A percentile compares a stretch with the other conserved stretches of the same genome.
Conservation (phyloP, 2,113 vertebrate species). For the Herpailurus yagouaroundi region DNA sequence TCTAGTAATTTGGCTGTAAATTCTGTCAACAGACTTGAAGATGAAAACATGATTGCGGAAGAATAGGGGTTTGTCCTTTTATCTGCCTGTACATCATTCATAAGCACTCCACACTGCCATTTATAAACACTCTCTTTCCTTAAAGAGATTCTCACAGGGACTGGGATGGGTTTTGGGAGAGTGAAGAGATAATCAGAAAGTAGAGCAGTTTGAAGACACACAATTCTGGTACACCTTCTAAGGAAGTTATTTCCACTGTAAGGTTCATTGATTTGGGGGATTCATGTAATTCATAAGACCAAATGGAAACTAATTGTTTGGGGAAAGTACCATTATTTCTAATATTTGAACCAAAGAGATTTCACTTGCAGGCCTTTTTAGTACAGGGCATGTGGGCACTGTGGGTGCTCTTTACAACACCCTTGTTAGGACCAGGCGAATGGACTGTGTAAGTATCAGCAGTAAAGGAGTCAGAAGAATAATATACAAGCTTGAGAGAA, state of each 20-base stretch:
- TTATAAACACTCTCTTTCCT: not conserved
- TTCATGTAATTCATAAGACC: not conserved
- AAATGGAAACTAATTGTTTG: slow-evolving; percentile 11
- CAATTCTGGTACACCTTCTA: not conserved
- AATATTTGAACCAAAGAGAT: slow-evolving; percentile 1
- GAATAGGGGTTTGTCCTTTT: not conserved
- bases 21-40: not conserved
- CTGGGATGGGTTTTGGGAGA: not conserved
- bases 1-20: slow-evolving; percentile 31
- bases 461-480: not conserved
- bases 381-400: not conserved
- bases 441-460: not conserved
- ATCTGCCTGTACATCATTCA: not conserved
- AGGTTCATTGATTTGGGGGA: not conserved
- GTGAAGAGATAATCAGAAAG: not conserved
- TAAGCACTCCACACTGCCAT: not conserved
- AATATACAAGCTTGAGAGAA: not conserved
- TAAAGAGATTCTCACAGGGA: not conserved
- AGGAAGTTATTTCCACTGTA: not conserved
- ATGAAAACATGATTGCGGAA: not conserved
- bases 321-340: not conserved
- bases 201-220: not conserved
- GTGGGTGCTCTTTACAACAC: not conserved
- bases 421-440: not conserved
- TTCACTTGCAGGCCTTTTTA: not conserved